Evolutionary conservation across 35 echinoderm and acorn worm species (phyloP), one percentile per base, ranked within the genome.

Genomic region (Chiridota heheva): DNA sequence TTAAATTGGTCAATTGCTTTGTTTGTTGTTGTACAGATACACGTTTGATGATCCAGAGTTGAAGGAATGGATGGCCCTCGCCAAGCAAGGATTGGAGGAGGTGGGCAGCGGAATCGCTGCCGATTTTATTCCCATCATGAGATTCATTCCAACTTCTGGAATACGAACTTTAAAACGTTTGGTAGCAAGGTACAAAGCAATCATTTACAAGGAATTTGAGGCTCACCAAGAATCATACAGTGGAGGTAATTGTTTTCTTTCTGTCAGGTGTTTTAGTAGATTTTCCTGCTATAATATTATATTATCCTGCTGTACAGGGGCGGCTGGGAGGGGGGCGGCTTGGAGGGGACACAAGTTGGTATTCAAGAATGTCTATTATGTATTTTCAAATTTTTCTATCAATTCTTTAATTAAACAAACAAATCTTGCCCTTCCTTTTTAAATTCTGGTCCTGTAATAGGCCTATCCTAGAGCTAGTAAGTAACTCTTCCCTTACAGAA

Each of bases 201-300:
- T 30, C 12, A 63, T 63, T 10, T 25, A 63, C 4, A 25, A 63
- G 35, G 60, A 63, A 33, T 30, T 63, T 18, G 35, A 18, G 35
- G 60, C 27, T 12, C 60, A 63, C 24, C 13, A 25, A 63, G 60
- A 25, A 13, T 30, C 5, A 63, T 63, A 63, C 24, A 33, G 35
- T 63, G 60, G 60, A 63, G 60, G 60, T 63, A 63, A 55, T 17
- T 55, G 49, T 55, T 25, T 55, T 55, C 15, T 55, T 25, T 55
- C 15, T 55, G 49, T 1, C 24, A 17, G 1, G 49, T 17, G 24
- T 25, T 17, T 55, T 0, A 17, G 1, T 55, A n/a, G n/a, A n/a
- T n/a, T n/a, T n/a, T n/a, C n/a, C n/a, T n/a, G n/a, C n/a, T n/a
- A n/a, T n/a, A n/a, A n/a, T n/a, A n/a, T n/a, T n/a, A n/a, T n/a